Evolutionary conservation across 2,113 vertebrate species (phyloP), one percentile per base, ranked within the genome.

Genomic region (Cebidichthys violaceus): DNA sequence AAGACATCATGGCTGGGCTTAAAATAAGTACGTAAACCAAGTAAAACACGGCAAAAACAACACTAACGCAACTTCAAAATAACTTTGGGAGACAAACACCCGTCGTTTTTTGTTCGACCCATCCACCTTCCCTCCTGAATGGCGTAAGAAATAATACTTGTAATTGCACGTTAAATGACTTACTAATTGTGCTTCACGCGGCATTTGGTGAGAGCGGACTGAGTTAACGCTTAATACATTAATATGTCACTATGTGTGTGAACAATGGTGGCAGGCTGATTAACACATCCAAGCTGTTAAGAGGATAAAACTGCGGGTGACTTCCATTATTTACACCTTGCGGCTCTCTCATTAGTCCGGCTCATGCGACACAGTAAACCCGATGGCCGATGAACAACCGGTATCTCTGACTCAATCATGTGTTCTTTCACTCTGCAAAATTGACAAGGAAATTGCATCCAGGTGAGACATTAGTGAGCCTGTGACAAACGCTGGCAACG

Each of bases 261-360:
- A 86, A 62, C 79, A 29, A 84, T 75, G 41, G 20, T 10, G 41
- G 59, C 68, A 75, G 62, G 22, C 27, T 81, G 54, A 81, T 89
- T 81, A 85, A 78, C 64, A 77, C 62, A 55, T 37, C 47, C 83
- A 74, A 67, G 77, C 68, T 82, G 77, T 43, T 86, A 55, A 66
- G 13, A 68, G 64, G 66, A 81, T 57, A 50, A 52, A 86, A 66
- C 43, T 52, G 60, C 54, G 22, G 33, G 59, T 73, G 68, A 13
- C 57, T 64, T 62, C 52, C 76, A 82, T 85, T 84, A 82, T 72
- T 91, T 85, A 74, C 61, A 77, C 83, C 24, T 17, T 33, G 59
- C 54, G 43, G 61, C 45, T 69, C 66, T 61, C 54, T 76, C 80
- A 84, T 81, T 83, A 79, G 29, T 83, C 65, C 50, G 52, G 24